A percentile compares a stretch with the other conserved stretches of the same genome.
phyloP scores from a whole-genome alignment of 2,113 vertebrate species.

The Podocnemis expansa region DNA sequence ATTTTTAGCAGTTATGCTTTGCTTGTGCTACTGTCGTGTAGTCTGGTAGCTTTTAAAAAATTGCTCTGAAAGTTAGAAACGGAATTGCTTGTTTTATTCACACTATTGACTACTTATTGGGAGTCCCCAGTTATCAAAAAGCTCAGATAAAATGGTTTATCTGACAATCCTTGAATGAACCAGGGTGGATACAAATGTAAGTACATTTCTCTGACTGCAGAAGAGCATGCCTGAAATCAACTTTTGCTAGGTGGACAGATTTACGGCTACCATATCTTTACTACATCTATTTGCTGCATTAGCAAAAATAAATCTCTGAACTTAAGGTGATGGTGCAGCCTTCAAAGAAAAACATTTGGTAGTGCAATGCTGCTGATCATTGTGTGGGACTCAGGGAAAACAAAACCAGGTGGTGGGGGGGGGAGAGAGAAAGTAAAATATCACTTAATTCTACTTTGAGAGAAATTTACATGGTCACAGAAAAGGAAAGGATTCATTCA shows the following conservation, averaged over 20 bases:
- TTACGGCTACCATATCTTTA: conserved; percentile 20
- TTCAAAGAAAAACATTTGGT: conserved; percentile 60
- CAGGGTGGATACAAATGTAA: neutral
- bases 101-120: neutral
- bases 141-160: neutral
- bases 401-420: conserved; percentile 4
- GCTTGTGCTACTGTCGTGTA: neutral
- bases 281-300: conserved; percentile 51
- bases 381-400: conserved; percentile 25
- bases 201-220: neutral
- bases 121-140: neutral
- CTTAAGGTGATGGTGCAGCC: conserved; percentile 39
- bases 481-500: neutral
- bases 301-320: conserved; percentile 68
- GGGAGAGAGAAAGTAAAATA: conserved; percentile 42
- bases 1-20: neutral
- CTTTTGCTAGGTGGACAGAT: neutral
- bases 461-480: neutral
- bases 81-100: neutral
- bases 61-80: neutral
- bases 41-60: neutral
- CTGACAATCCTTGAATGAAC: neutral
- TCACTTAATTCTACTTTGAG: conserved; percentile 25
- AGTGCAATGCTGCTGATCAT: neutral
- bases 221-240: neutral